Evolutionary conservation across 2,113 vertebrate genomes (phyloP).

Genomic region (Gobio gobio): DNA sequence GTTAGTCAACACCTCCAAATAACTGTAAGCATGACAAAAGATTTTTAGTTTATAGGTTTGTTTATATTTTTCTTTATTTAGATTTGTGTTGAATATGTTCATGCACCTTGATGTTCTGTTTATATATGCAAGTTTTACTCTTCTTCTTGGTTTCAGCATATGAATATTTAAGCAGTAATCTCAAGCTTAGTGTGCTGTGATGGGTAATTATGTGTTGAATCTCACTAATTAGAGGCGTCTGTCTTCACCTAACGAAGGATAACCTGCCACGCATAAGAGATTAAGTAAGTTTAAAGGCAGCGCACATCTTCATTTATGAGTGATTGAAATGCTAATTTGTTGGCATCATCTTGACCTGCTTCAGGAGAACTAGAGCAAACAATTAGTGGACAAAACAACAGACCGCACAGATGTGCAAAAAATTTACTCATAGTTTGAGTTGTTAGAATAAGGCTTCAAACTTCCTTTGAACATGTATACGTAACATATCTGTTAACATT

Average conservation of each 20-base stretch:
- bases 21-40: too few relatives aligned
- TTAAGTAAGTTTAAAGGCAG: constrained; percentile 26
- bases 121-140: background rate
- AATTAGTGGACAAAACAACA: background rate
- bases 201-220: constrained; percentile 23
- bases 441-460: background rate
- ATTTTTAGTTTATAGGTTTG: too few relatives aligned
- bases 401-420: background rate
- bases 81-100: background rate
- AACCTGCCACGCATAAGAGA: constrained; percentile 1
- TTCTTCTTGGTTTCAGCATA: background rate
- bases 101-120: background rate
- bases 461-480: background rate
- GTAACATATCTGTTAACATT: background rate
- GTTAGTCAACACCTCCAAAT: too few relatives aligned
- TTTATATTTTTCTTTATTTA: background rate
- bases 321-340: constrained; percentile 8
- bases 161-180: constrained; percentile 24
- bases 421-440: background rate
- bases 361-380: background rate
- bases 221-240: constrained; percentile 18
- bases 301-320: background rate
- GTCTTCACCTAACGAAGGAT: constrained; percentile 16
- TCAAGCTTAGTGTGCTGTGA: constrained; percentile 12
- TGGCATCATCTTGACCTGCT: background rate